phyloP scores from a whole-genome alignment of 2,888 invertebrate genomes.

The Galeopsomyia nigrocyanea region DNA sequence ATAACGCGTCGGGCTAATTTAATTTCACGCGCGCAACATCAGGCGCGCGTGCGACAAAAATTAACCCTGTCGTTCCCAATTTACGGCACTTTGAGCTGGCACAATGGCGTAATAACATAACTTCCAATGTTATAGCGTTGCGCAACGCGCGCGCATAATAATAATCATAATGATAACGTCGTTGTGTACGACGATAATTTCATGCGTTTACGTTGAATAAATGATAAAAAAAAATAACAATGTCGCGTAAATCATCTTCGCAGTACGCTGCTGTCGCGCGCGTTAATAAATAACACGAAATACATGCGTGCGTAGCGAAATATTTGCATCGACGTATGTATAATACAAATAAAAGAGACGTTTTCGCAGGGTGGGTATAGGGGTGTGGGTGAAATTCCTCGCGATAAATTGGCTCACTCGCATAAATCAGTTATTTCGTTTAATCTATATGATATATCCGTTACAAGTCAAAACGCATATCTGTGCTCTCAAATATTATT shows the following conservation, averaged over 20 bases:
- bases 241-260: constrained; percentile 14
- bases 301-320: neutral
- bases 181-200: too few species aligned
- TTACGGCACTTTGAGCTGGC: too few species aligned
- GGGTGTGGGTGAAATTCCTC: constrained; percentile 2
- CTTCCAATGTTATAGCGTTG: too few species aligned
- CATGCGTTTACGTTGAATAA: too few species aligned
- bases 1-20: constrained; percentile 3
- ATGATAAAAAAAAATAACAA: neutral
- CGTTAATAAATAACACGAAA: constrained; percentile 6
- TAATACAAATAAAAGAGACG: constrained; percentile 19
- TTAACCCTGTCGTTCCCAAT: too few species aligned
- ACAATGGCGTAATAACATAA: too few species aligned
- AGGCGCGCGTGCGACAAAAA: too few species aligned
- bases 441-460: constrained; percentile 3
- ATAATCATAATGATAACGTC: too few species aligned
- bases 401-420: constrained; percentile 14
- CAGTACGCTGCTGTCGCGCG: too few species aligned
- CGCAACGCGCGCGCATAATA: too few species aligned
- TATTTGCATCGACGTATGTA: constrained; percentile 14
- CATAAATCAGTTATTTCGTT: constrained; percentile 33
- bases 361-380: neutral
- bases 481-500: constrained; percentile 3
- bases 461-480: neutral
- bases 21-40: neutral